Percentiles rank a stretch among this genome's conserved stretches.
Evolutionary conservation across 2,113 vertebrate genomes (phyloP).

Genomic region (Cyprinodon tularosa): DNA sequence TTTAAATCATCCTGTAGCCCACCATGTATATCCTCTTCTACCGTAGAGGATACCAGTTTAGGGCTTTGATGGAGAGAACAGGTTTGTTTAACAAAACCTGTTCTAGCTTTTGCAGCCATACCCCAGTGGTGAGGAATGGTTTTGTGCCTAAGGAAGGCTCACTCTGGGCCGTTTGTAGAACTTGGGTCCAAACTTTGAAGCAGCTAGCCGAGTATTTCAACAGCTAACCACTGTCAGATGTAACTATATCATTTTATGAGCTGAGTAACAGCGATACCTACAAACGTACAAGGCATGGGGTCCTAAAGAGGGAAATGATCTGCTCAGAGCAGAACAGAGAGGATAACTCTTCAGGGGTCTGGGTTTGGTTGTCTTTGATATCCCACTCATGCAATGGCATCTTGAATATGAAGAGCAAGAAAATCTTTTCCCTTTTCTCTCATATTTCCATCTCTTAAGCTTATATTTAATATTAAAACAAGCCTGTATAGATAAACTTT

Average conservation of each 20-base stretch:
- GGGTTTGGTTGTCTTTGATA: conserved; percentile 47
- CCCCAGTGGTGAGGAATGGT: conserved; percentile 64
- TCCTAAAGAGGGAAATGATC: conserved; percentile 71
- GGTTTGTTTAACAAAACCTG: conserved; percentile 64
- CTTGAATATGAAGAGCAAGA: conserved; percentile 32
- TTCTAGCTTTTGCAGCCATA: conserved; percentile 61
- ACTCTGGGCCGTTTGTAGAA: conserved; percentile 64
- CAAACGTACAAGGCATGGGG: conserved; percentile 77
- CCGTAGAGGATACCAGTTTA: conserved; percentile 49
- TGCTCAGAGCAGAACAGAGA: conserved; percentile 49
- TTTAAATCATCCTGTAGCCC: conserved; percentile 16
- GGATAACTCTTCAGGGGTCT: conserved; percentile 54
- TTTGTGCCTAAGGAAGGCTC: conserved; percentile 61
- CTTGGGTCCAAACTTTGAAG: conserved; percentile 78
- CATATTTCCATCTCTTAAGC: conserved; percentile 19
- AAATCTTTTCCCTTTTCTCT: conserved; percentile 17
- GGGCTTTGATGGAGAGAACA: conserved; percentile 62
- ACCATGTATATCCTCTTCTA: conserved; percentile 51
- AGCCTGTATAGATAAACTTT: conserved; percentile 6
- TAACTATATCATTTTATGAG: conserved; percentile 78
- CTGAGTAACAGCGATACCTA: conserved; percentile 80
- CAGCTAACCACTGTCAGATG: conserved; percentile 85
- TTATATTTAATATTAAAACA: conserved; percentile 34
- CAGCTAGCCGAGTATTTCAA: conserved; percentile 72
- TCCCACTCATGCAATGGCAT: conserved; percentile 31